A percentile compares a stretch with the other conserved stretches of the same genome.
Evolutionary conservation across 2,888 invertebrate genomes (phyloP).

Genomic region (Neoaliturus tenellus): DNA sequence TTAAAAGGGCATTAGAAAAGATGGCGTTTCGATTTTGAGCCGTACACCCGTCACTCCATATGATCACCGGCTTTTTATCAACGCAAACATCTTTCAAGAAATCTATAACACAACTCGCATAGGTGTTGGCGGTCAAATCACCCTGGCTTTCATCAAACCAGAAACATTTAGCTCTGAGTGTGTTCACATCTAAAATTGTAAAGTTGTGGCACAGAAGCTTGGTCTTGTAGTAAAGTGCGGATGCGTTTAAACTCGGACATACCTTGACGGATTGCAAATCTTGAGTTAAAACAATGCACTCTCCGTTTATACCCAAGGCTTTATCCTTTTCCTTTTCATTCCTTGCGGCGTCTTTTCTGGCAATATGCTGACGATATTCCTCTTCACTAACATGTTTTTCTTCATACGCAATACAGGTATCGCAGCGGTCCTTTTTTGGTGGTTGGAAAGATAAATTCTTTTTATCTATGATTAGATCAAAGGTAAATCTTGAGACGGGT

Average conservation of each 20-base stretch:
- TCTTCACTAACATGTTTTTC: conserved; percentile 48
- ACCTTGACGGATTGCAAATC: conserved; percentile 60
- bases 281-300: conserved; percentile 1
- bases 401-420: conserved; percentile 52
- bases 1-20: conserved; percentile 66
- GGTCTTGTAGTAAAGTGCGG: conserved; percentile 43
- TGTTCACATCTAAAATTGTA: not conserved
- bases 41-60: conserved; percentile 67
- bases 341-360: conserved; percentile 57
- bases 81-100: conserved; percentile 58
- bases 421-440: conserved; percentile 58
- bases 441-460: conserved; percentile 58
- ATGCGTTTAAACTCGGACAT: conserved; percentile 48
- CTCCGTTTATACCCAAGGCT: conserved; percentile 5
- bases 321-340: conserved; percentile 55
- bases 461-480: conserved; percentile 54
- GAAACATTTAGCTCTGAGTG: not conserved
- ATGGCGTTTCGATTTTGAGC: conserved; percentile 67
- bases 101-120: conserved; percentile 62
- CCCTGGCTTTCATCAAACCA: conserved; percentile 39
- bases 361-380: conserved; percentile 56
- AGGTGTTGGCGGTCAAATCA: conserved; percentile 58
- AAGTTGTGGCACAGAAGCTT: conserved; percentile 38
- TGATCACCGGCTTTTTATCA: conserved; percentile 61
- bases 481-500: conserved; percentile 48